phyloP scores from a whole-genome alignment of 2,888 invertebrate genomes.

The Chrysolina oricalcia region DNA sequence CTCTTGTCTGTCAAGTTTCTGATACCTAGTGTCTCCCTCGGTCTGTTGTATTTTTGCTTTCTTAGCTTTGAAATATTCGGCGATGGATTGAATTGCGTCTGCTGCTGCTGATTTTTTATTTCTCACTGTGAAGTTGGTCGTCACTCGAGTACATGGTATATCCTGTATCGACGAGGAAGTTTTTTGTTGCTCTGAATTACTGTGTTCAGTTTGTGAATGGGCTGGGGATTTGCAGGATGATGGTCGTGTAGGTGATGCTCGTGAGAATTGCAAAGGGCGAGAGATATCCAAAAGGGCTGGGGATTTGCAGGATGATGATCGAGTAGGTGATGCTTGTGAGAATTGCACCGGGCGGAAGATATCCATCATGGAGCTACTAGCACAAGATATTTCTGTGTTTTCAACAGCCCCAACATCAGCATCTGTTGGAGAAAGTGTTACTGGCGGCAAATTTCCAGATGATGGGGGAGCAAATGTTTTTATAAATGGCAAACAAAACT shows the following conservation, averaged over 20 bases:
- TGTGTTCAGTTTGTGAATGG: too few species aligned
- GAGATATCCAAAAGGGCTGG: background rate
- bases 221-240: background rate
- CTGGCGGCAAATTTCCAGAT: background rate
- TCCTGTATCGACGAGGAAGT: too few species aligned
- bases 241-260: background rate
- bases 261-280: background rate
- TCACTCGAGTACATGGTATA: too few species aligned
- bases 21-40: constrained; percentile 1
- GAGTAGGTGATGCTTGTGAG: background rate
- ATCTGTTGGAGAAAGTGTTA: background rate
- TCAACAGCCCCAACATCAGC: background rate
- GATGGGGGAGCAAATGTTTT: background rate
- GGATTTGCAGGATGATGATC: background rate
- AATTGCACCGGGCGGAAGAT: background rate
- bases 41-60: background rate
- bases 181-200: too few species aligned
- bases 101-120: constrained; percentile 1
- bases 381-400: background rate
- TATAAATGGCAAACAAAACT: constrained; percentile 31
- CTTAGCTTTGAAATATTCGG: background rate
- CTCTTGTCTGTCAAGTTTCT: constrained; percentile 1
- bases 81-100: background rate
- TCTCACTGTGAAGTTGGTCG: background rate
- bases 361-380: constrained; percentile 5